A percentile compares a stretch with the other conserved stretches of the same genome.
Evolutionary conservation across 1,140 invertebrate species (phyloP).

Genomic region (Atta cephalotes): DNA sequence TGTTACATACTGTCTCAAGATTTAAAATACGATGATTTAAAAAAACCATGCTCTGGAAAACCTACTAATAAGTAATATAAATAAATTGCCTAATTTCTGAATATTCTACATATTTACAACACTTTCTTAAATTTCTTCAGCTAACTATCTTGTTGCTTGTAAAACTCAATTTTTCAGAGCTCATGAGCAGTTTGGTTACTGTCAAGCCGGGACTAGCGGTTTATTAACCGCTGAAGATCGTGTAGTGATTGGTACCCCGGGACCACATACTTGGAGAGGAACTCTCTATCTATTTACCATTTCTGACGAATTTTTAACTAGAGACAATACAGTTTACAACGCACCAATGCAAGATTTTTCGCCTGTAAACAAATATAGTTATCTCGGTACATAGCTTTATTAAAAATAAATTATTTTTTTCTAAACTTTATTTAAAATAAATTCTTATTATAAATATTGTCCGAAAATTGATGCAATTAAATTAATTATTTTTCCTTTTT

Average conservation of each 20-base stretch:
- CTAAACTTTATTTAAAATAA: neutral
- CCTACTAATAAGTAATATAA: slow-evolving; percentile 89
- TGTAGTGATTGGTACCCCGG: slow-evolving; percentile 94
- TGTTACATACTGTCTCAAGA: slow-evolving; percentile 94
- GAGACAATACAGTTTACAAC: slow-evolving; percentile 93
- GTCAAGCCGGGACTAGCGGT: slow-evolving; percentile 96
- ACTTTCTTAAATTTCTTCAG: slow-evolving; percentile 24
- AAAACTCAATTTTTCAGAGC: slow-evolving; percentile 86
- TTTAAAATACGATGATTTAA: slow-evolving; percentile 90
- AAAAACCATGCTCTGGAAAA: slow-evolving; percentile 93
- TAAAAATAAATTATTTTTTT: slow-evolving; percentile 13
- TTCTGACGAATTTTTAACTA: slow-evolving; percentile 90
- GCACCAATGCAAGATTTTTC: slow-evolving; percentile 89
- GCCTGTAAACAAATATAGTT: slow-evolving; percentile 96
- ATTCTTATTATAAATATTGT: slow-evolving; percentile 15
- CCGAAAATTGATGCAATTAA: neutral
- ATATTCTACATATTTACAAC: slow-evolving; percentile 30
- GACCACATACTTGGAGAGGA: slow-evolving; percentile 95
- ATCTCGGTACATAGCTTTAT: slow-evolving; percentile 89
- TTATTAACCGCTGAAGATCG: slow-evolving; percentile 92
- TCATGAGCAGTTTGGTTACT: slow-evolving; percentile 95
- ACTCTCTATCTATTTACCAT: slow-evolving; percentile 93
- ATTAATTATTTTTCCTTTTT: neutral
- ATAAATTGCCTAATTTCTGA: neutral
- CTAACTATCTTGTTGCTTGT: neutral